A percentile compares a stretch with the other conserved stretches of the same genome.
Evolutionary conservation across 2,797 vertebrate genomes (phyloP).

Genomic region (Limosa lapponica): DNA sequence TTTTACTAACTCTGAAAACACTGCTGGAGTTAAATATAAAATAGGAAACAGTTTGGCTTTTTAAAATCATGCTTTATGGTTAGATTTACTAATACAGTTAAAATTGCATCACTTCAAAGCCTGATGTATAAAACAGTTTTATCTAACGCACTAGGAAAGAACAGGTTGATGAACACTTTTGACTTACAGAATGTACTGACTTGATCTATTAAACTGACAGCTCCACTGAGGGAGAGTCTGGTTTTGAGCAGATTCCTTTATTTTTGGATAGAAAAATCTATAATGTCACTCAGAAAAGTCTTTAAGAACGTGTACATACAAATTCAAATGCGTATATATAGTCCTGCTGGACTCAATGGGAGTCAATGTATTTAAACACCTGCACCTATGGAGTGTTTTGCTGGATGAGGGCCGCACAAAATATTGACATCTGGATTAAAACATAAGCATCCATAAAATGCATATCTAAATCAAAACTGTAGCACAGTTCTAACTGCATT

Average conservation of each 20-base stretch:
- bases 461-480: background rate
- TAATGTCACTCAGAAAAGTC: background rate
- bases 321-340: background rate
- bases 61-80: background rate
- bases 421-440: background rate
- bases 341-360: background rate
- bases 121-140: background rate
- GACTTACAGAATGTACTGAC: background rate
- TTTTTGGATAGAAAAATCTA: background rate
- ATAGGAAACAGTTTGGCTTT: background rate
- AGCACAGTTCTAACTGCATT: background rate
- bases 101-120: background rate
- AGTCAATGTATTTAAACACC: background rate
- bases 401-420: background rate
- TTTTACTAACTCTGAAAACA: conserved; percentile 9
- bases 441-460: background rate
- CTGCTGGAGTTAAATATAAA: background rate
- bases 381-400: background rate
- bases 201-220: background rate
- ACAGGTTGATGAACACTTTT: background rate
- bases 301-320: background rate
- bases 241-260: background rate
- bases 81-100: background rate
- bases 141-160: background rate
- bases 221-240: background rate